phyloP scores from a whole-genome alignment of 2,113 vertebrate species.

The Cyprinodon variegatus region DNA sequence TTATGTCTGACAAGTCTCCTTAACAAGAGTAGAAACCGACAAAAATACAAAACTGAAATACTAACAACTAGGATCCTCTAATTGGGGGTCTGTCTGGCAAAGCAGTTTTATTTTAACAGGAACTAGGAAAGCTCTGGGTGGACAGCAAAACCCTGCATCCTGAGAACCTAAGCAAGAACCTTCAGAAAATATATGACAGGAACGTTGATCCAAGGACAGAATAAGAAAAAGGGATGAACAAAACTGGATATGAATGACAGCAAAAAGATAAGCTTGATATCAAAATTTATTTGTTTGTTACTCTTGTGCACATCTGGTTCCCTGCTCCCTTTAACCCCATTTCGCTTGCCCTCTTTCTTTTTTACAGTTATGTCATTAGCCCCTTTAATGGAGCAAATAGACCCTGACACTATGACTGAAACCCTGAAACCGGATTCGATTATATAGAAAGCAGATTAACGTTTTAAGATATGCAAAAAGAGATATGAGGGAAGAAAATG shows the following conservation, averaged over 20 bases:
- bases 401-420: background rate
- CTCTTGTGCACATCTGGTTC: background rate
- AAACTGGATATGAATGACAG: no score
- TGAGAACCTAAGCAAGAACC: background rate
- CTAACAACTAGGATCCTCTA: conserved; percentile 25
- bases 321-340: background rate
- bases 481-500: background rate
- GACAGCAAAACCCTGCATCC: conserved; percentile 35
- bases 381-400: background rate
- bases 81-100: conserved; percentile 44
- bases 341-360: background rate
- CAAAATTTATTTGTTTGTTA: background rate
- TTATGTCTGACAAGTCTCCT: conserved; percentile 67
- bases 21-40: conserved; percentile 53
- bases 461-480: no score
- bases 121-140: conserved; percentile 44
- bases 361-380: background rate
- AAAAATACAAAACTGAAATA: conserved; percentile 21
- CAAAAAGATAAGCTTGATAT: background rate
- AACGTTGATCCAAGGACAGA: background rate
- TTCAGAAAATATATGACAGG: background rate
- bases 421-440: no score
- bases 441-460: no score
- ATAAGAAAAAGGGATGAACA: no score
- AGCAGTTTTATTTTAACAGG: conserved; percentile 25